Conservation (phyloP, 2,113 vertebrate genomes). For the Mungos mungo region DNA sequence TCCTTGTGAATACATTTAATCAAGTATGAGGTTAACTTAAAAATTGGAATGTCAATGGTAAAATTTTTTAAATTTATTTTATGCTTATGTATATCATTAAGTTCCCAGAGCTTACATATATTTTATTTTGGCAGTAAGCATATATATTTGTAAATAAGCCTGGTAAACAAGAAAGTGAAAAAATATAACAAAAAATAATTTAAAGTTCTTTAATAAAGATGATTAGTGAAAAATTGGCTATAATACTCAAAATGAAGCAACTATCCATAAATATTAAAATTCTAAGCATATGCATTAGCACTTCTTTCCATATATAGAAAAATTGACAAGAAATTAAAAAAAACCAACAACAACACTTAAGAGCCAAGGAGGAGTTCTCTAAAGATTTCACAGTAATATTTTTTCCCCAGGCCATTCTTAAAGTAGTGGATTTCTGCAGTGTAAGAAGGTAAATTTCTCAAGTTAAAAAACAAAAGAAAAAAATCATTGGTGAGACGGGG, state of each 20-base stretch:
- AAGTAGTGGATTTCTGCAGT: slow-evolving; percentile 74
- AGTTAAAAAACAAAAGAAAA: slow-evolving; percentile 72
- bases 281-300: slow-evolving; percentile 77
- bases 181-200: slow-evolving; percentile 75
- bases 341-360: slow-evolving; percentile 63
- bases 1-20: slow-evolving; percentile 32
- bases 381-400: slow-evolving; percentile 74
- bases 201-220: slow-evolving; percentile 48
- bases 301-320: slow-evolving; percentile 57
- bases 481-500: slow-evolving; percentile 85
- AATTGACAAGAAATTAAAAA: slow-evolving; percentile 45
- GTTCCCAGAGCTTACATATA: slow-evolving; percentile 44
- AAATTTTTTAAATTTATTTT: slow-evolving; percentile 46
- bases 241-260: slow-evolving; percentile 75
- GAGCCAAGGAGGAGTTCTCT: slow-evolving; percentile 83
- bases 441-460: slow-evolving; percentile 74
- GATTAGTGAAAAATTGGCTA: slow-evolving; percentile 70
- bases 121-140: slow-evolving; percentile 70
- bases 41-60: slow-evolving; percentile 39
- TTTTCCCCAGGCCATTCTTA: slow-evolving; percentile 75
- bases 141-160: slow-evolving; percentile 28
- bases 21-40: slow-evolving; percentile 38
- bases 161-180: slow-evolving; percentile 53
- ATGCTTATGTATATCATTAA: slow-evolving; percentile 69
- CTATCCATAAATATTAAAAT: slow-evolving; percentile 79